Base-by-base conservation (phyloP, 2,888 invertebrate species). In the Cryptus viduatorius region DNA sequence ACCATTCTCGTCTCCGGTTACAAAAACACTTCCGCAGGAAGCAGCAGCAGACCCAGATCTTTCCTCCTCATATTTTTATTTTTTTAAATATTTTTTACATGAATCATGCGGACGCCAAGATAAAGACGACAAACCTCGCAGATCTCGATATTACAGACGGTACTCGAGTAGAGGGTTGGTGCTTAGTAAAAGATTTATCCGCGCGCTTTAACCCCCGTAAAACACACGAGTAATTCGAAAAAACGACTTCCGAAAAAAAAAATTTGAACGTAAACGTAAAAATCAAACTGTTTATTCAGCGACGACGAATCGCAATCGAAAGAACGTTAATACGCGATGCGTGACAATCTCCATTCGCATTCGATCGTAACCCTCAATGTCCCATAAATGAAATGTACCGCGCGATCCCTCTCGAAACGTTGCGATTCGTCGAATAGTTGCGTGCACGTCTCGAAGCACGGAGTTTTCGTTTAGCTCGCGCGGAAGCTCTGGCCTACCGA, bases 1-100 rank as follows among this genome's bases (percentile, higher is more conserved):
- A 84, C 71, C 85, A 81, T 84, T 84, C 86, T 83, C 85, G 83
- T 79, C 83, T 89, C 89, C 87, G 89, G 89, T 91, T 92, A 92
- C 90, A 91, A 91, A 37, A 92, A 92, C 90, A 90, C 90, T 92
- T 93, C 93, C 93, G 92, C 91, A 92, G 93, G 93, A 93, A 93
- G 89, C 90, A 84, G 86, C 79, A 56, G 85, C 79, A 48, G 56
- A 75, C 84, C 85, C 87, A 88, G 88, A 87, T 88, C 89, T 89
- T 90, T 83, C 89, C 85, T 61, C 65, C 84, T 84, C 83, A 64
- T 79, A 73, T 81, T 72, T 79, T 80, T 59, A 12, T 56, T 42
- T 69, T 67, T 19, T 67, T 31, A 1, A 10, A 48, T 69, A 48
- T 69, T 67, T 19, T 67, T 31, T 16, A 10, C 4, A 65, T 64